Evolutionary conservation across 2,888 invertebrate genomes (phyloP).

Genomic region (Tethea ocularis): DNA sequence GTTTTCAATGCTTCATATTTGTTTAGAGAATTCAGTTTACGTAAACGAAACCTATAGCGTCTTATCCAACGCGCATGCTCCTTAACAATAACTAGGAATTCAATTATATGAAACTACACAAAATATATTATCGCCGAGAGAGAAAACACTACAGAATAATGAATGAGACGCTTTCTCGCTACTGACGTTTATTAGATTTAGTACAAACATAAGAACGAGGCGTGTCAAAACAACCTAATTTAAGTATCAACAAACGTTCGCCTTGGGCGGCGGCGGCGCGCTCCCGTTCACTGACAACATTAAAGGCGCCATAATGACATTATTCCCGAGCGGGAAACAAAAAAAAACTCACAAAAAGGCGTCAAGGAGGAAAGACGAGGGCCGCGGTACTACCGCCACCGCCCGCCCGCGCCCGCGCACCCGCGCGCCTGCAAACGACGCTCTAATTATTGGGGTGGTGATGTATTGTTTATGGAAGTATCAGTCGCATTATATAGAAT

Average conservation of each 20-base stretch:
- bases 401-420: slow-evolving; percentile 37
- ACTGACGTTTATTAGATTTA: slow-evolving; percentile 82
- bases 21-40: slow-evolving; percentile 46
- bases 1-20: slow-evolving; percentile 33
- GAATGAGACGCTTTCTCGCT: slow-evolving; percentile 66
- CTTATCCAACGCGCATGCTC: slow-evolving; percentile 14
- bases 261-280: slow-evolving; percentile 77
- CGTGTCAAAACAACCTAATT: slow-evolving; percentile 84
- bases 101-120: slow-evolving; percentile 45
- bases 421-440: slow-evolving; percentile 48
- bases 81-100: slow-evolving; percentile 33
- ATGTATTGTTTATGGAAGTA: slow-evolving; percentile 62
- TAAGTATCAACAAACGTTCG: slow-evolving; percentile 84
- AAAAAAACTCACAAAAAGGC: slow-evolving; percentile 75
- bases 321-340: slow-evolving; percentile 80
- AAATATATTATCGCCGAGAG: slow-evolving; percentile 46
- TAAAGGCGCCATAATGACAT: slow-evolving; percentile 84
- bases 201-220: slow-evolving; percentile 81
- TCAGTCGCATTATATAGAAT: slow-evolving; percentile 20
- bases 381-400: slow-evolving; percentile 35
- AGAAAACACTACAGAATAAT: slow-evolving; percentile 59
- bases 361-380: slow-evolving; percentile 69
- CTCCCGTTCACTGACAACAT: slow-evolving; percentile 79
- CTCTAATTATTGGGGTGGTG: slow-evolving; percentile 69
- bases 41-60: slow-evolving; percentile 30